Evolutionary conservation across 1,140 invertebrate species (phyloP).

Genomic region (Parasteatoda tepidariorum): DNA sequence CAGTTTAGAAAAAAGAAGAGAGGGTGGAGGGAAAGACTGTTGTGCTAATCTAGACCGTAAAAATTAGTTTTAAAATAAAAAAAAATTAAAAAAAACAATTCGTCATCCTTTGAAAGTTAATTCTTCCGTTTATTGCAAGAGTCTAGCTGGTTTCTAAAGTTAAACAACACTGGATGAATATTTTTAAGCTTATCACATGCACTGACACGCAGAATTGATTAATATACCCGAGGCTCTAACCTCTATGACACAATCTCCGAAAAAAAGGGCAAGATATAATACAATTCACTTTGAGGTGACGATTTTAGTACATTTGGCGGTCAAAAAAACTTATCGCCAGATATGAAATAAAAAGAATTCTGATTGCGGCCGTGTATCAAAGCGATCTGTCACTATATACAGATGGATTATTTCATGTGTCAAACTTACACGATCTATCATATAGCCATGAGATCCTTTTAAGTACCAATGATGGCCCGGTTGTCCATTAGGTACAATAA

Average conservation of each 20-base stretch:
- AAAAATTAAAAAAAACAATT: too few species aligned
- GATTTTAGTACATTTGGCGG: too few species aligned
- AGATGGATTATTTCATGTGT: conserved; percentile 59
- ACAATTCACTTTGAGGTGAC: too few species aligned
- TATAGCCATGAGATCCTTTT: conserved; percentile 40
- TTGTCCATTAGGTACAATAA: conserved; percentile 57
- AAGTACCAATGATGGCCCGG: conserved; percentile 14
- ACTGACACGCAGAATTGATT: conserved; percentile 21
- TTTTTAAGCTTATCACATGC: conserved; percentile 38
- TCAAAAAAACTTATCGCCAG: too few species aligned
- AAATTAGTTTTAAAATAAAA: too few species aligned
- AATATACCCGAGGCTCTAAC: conserved; percentile 41
- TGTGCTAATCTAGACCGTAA: too few species aligned
- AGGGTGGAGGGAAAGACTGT: too few species aligned
- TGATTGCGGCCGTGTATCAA: conserved; percentile 14
- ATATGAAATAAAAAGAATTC: not conserved
- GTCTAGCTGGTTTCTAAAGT: conserved; percentile 6
- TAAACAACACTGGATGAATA: conserved; percentile 41
- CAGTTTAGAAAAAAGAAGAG: too few species aligned
- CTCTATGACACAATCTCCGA: not conserved
- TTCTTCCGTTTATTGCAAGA: not conserved
- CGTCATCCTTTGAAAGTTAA: not conserved
- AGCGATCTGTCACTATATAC: conserved; percentile 39
- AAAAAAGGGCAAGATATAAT: conserved; percentile 10
- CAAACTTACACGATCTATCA: conserved; percentile 54